Conservation (phyloP, 2,888 invertebrate genomes). For the Apotomis capreana region DNA sequence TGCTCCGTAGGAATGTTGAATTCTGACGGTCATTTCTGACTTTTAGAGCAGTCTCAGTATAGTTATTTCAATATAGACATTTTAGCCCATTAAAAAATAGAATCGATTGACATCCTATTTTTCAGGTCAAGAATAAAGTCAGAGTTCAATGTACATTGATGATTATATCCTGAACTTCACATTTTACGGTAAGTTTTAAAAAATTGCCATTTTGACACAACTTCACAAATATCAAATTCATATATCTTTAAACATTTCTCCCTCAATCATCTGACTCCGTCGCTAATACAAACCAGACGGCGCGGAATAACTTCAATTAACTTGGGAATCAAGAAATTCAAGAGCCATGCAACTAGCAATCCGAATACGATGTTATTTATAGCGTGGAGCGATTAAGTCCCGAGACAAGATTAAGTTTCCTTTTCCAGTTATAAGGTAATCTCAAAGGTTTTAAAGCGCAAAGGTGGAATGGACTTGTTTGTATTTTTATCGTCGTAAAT, state of each 20-base stretch:
- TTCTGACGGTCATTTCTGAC: no score
- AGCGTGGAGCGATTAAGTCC: background rate
- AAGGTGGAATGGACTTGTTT: background rate
- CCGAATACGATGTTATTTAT: slow-evolving; percentile 5
- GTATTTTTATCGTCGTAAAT: background rate
- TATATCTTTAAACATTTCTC: background rate
- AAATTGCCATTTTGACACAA: no score
- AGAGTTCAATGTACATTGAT: no score
- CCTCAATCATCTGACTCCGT: background rate
- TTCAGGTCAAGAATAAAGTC: no score
- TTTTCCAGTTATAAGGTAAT: slow-evolving; percentile 1
- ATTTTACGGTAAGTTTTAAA: no score
- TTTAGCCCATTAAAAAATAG: no score
- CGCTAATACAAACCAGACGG: background rate
- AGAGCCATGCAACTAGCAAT: slow-evolving; percentile 8
- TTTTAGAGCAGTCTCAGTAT: no score
- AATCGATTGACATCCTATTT: no score
- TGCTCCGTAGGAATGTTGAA: no score
- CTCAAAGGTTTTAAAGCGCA: slow-evolving; percentile 9
- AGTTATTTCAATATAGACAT: no score
- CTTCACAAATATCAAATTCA: no score
- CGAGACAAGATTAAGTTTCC: slow-evolving; percentile 13
- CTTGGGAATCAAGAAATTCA: slow-evolving; percentile 17
- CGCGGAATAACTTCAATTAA: slow-evolving; percentile 19
- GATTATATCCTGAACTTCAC: no score